Conservation (phyloP, 2,113 vertebrate species). For the Microcebus jonahi region DNA sequence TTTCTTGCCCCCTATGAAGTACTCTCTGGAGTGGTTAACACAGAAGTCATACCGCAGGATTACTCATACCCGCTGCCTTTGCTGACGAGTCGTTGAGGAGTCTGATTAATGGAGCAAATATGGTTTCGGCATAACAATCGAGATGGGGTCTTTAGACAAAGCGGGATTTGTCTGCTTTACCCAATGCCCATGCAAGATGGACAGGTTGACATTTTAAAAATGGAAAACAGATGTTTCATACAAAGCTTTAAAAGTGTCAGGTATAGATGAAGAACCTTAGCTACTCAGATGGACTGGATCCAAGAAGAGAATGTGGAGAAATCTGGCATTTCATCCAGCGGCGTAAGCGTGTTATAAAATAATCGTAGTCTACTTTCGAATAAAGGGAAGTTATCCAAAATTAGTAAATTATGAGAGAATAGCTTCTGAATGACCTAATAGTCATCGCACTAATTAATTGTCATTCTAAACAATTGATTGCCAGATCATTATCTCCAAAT, state of each 20-base stretch:
- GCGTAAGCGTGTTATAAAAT: conserved; percentile 33
- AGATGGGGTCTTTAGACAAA: conserved; percentile 78
- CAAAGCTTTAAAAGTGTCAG: conserved; percentile 79
- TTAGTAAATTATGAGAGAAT: conserved; percentile 24
- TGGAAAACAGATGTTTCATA: conserved; percentile 80
- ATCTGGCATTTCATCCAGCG: conserved; percentile 57
- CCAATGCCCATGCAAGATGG: conserved; percentile 79
- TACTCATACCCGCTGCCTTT: conserved; percentile 5
- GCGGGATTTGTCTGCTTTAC: conserved; percentile 77
- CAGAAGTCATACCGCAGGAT: not conserved
- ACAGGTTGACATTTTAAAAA: conserved; percentile 78
- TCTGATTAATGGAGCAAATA: conserved; percentile 80
- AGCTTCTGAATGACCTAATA: not conserved
- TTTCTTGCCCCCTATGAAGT: not conserved
- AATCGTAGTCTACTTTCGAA: conserved; percentile 13
- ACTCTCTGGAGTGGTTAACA: not conserved
- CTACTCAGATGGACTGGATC: conserved; percentile 67
- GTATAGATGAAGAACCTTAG: conserved; percentile 75
- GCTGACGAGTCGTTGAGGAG: conserved; percentile 48
- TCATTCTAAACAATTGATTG: conserved; percentile 15
- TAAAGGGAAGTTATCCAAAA: not conserved
- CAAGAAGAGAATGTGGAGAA: conserved; percentile 67
- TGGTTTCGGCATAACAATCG: conserved; percentile 80
- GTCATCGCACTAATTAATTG: not conserved
- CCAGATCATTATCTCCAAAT: not conserved